Evolutionary conservation across 2,113 vertebrate species (phyloP).

Genomic region (Tringa solitaria): DNA sequence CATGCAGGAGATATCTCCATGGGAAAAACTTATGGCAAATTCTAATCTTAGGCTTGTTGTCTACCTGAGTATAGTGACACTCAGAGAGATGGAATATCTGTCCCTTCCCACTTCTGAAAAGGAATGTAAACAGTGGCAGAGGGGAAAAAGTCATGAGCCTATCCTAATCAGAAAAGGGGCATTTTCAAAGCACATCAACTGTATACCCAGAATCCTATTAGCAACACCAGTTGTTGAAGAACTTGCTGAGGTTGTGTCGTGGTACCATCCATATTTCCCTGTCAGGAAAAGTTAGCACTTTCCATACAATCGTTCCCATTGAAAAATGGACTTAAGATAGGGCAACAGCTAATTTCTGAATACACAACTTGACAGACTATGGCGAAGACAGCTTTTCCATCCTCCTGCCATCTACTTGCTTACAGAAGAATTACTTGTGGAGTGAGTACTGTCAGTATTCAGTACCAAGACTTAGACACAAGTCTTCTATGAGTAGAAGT

Average conservation of each 20-base stretch:
- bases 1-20: neutral
- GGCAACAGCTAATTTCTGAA: neutral
- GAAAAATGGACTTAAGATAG: neutral
- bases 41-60: neutral
- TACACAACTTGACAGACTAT: neutral
- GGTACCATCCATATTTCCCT: neutral
- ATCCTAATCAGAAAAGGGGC: neutral
- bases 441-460: fast-evolving
- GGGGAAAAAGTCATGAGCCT: neutral
- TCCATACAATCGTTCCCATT: neutral
- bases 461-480: neutral
- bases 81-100: fast-evolving
- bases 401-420: neutral
- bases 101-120: neutral
- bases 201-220: neutral
- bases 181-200: neutral
- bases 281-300: neutral
- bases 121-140: neutral
- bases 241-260: neutral
- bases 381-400: neutral
- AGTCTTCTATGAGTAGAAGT: neutral
- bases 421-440: neutral
- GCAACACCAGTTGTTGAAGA: neutral
- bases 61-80: neutral
- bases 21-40: neutral